Base-by-base conservation (phyloP, 2,888 invertebrate genomes). In the Platynereis dumerilii region DNA sequence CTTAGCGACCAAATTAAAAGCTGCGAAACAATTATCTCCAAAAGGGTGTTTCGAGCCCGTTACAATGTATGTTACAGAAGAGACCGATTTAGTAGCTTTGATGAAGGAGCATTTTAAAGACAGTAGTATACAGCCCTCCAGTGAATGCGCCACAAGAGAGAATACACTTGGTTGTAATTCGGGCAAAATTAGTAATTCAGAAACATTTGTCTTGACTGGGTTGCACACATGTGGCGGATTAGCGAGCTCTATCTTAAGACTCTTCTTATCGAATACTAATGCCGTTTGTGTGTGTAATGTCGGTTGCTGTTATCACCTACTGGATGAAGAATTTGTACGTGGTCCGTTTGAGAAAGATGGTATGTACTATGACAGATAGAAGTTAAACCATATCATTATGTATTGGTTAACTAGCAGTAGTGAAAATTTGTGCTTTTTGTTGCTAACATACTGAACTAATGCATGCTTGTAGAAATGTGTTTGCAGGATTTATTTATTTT, bases 161-260 rank as follows among this genome's bases (percentile, higher is more conserved):
- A 12, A 7, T 34, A 7, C 34, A 7, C 7, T 7, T 5, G 34
- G 7, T 7, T 34, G 34, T 34, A 34, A 34, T 34, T 7, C 34
- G 7, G 34, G 34, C 12, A 5, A 34, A 7, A 34, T 7, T 7
- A 34, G 34, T 34, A 12, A 12, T 7, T 34, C 34, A 12, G 34
- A 34, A 34, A 12, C 34, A 34, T 60, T 78, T 63, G 60, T 76
- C 55, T 72, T 88, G 53, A 80, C 87, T 78, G 95, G 95, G 15
- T 87, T 96, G 7, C 96, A 96, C 80, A 94, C 95, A 0, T 96
- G 96, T 82, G 96, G 96, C 0, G 90, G 92, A 84, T 85, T 96
- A 5, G 91, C 91, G 0, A 86, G 92, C 0, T 89, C 89, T 15
- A 90, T 90, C 48, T 84, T 94, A 0, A 88, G 88, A 68, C 86